phyloP scores from a whole-genome alignment of 2,797 vertebrate species.

The Choloepus didactylus region DNA sequence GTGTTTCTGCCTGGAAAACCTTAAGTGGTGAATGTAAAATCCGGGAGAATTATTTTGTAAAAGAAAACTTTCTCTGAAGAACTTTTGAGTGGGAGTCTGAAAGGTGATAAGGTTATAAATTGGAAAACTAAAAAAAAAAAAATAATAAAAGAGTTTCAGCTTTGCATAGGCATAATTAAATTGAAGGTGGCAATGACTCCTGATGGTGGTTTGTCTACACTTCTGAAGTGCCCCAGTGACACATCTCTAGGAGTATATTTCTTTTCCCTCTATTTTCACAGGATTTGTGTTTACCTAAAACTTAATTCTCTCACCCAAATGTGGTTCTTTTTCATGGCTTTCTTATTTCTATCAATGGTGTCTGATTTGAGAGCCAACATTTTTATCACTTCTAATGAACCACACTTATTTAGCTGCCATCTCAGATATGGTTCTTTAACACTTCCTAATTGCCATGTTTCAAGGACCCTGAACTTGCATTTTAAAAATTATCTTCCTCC shows the following conservation, averaged over 20 bases:
- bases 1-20: neutral
- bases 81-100: neutral
- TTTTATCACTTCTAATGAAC: neutral
- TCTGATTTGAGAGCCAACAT: neutral
- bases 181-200: neutral
- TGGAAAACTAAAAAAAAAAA: neutral
- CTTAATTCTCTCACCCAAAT: neutral
- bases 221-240: too few species aligned
- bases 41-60: neutral
- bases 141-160: neutral
- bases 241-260: neutral
- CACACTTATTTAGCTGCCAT: neutral
- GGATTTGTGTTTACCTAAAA: neutral
- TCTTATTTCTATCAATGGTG: neutral
- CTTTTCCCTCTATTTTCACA: neutral
- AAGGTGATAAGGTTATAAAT: neutral
- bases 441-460: neutral
- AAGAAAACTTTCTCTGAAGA: neutral
- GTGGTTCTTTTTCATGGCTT: neutral
- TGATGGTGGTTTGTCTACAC: too few species aligned
- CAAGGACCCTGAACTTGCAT: neutral
- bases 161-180: neutral
- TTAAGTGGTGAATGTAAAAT: constrained; percentile 32
- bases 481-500: neutral
- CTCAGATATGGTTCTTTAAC: neutral